Conservation (phyloP, 2,797 vertebrate species). For the Aeoliscus strigatus region DNA sequence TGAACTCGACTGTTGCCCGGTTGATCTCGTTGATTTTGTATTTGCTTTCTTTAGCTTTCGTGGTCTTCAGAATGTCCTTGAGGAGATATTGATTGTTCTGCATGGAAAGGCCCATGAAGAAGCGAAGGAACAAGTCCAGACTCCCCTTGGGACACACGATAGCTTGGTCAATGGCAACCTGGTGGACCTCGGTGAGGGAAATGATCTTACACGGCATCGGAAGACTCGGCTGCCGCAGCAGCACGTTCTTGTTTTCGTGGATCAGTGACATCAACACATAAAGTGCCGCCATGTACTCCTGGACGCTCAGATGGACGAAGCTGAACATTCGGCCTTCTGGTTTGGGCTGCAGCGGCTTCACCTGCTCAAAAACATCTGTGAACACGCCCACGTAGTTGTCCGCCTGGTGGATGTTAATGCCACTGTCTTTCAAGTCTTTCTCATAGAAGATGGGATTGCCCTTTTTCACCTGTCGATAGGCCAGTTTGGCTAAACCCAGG, state of each 20-base stretch:
- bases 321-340: slow-evolving; percentile 5
- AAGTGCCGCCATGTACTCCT: slow-evolving; percentile 27
- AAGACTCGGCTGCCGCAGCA: neutral
- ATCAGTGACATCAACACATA: slow-evolving; percentile 19
- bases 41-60: too few relatives aligned
- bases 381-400: slow-evolving; percentile 17
- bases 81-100: slow-evolving; percentile 14
- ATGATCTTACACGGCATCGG: neutral
- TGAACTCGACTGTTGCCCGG: neutral
- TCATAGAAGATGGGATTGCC: slow-evolving; percentile 16
- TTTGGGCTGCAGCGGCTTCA: neutral
- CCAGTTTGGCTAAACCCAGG: slow-evolving; percentile 9
- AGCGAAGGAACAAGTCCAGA: slow-evolving; percentile 26
- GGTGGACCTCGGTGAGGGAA: slow-evolving; percentile 1
- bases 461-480: slow-evolving; percentile 15
- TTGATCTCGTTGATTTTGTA: neutral
- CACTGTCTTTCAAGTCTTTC: slow-evolving; percentile 11
- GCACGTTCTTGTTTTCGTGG: slow-evolving; percentile 9
- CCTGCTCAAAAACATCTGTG: slow-evolving; percentile 19
- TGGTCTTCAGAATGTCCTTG: neutral
- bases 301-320: slow-evolving; percentile 20
- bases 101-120: slow-evolving; percentile 20
- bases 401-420: slow-evolving; percentile 3
- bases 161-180: slow-evolving; percentile 11
- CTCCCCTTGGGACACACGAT: slow-evolving; percentile 8